Conservation (phyloP, 2,113 vertebrate genomes). For the Channa argus region DNA sequence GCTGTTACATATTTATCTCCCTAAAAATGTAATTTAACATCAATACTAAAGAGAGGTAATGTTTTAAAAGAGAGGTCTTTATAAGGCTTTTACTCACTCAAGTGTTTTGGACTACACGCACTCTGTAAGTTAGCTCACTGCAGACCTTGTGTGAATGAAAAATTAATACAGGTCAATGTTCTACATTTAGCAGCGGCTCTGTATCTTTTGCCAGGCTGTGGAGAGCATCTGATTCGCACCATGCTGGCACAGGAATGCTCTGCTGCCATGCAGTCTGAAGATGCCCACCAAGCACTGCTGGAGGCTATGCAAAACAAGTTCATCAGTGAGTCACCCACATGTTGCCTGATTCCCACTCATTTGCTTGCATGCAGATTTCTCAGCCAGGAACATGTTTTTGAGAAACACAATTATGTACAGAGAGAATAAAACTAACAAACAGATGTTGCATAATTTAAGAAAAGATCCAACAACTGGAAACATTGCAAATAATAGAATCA, state of each 20-base stretch:
- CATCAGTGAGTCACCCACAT: conserved; percentile 89
- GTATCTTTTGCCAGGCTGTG: conserved; percentile 88
- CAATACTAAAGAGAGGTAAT: conserved; percentile 24
- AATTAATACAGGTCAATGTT: not conserved
- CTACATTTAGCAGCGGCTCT: conserved; percentile 22
- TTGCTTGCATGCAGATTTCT: conserved; percentile 39
- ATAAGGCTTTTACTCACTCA: conserved; percentile 1
- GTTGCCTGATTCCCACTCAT: conserved; percentile 12
- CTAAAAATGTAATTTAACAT: conserved; percentile 16
- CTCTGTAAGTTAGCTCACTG: not conserved
- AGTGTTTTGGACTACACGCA: conserved; percentile 16
- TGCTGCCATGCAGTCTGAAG: conserved; percentile 94
- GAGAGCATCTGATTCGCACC: conserved; percentile 98
- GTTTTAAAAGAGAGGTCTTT: conserved; percentile 19
- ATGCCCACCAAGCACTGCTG: conserved; percentile 96
- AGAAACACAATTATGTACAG: conserved; percentile 19
- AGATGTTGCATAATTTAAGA: conserved; percentile 57
- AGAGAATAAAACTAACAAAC: conserved; percentile 50
- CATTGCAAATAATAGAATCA: conserved; percentile 52
- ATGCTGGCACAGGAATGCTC: conserved; percentile 98
- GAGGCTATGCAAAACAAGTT: conserved; percentile 99
- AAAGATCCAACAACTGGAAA: conserved; percentile 64
- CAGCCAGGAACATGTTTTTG: conserved; percentile 53
- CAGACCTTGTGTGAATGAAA: conserved; percentile 2
- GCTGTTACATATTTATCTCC: not conserved